These are phyloP conservation scores for Musca domestica DNA, from an alignment of 1,140 invertebrate species.

Conservation along the genomic window DNA sequence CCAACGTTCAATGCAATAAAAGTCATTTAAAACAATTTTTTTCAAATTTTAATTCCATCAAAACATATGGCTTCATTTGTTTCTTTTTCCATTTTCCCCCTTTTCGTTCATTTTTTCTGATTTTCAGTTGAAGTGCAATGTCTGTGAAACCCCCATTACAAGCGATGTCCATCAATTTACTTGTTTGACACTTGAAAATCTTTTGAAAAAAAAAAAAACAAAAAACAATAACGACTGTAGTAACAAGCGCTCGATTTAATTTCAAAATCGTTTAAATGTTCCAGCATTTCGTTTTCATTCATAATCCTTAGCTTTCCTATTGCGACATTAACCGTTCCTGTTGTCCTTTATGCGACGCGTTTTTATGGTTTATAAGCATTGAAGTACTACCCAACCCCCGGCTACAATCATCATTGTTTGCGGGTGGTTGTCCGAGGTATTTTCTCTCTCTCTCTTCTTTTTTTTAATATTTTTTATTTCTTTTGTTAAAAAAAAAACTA, in stretches of 20 bases:
- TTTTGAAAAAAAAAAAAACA: no score
- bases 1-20: conserved; percentile 6
- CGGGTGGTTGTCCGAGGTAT: no score
- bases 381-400: neutral
- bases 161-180: no score
- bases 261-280: conserved; percentile 7
- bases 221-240: neutral
- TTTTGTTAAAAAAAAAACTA: neutral
- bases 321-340: no score
- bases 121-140: no score
- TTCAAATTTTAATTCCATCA: conserved; percentile 6
- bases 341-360: neutral
- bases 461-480: neutral
- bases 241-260: conserved; percentile 4
- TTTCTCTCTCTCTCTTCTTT: no score
- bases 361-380: conserved; percentile 17
- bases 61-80: conserved; percentile 16
- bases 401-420: no score
- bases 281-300: neutral
- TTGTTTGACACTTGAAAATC: no score
- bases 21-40: conserved; percentile 15
- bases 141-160: no score
- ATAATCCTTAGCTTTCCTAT: no score
- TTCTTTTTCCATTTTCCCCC: neutral
- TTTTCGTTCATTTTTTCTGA: neutral